Evolutionary conservation across 2,113 vertebrate genomes (phyloP).

Genomic region (Chamaea fasciata): DNA sequence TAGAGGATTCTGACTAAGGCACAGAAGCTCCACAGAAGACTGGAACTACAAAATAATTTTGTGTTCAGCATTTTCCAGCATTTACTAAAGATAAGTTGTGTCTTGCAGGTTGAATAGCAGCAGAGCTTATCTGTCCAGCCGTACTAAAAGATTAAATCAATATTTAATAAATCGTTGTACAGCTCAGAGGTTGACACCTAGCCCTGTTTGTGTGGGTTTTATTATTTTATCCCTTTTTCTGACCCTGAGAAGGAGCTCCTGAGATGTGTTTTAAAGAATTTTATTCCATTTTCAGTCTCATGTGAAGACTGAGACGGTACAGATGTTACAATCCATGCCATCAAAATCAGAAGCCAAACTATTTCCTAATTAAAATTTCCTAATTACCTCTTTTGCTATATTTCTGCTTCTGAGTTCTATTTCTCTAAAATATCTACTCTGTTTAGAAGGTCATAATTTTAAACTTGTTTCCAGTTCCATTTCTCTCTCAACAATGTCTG

Average conservation of each 20-base stretch:
- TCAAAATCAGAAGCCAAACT: neutral
- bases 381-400: neutral
- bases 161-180: neutral
- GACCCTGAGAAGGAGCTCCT: neutral
- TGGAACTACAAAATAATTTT: neutral
- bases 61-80: neutral
- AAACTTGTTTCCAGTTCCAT: neutral
- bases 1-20: neutral
- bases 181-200: neutral
- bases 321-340: neutral
- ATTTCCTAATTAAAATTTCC: neutral
- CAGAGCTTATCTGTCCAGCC: neutral
- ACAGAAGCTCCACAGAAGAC: neutral
- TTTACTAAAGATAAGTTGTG: neutral
- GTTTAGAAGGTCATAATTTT: neutral
- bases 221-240: neutral
- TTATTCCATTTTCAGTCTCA: neutral
- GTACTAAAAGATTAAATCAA: neutral
- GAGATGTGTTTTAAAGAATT: neutral
- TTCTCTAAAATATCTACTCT: neutral
- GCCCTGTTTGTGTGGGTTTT: neutral
- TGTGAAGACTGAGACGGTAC: neutral
- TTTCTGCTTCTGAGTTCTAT: neutral
- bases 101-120: neutral
- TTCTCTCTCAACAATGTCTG: neutral